Conservation (phyloP, 2,797 vertebrate genomes). For the Artibeus jamaicensis region DNA sequence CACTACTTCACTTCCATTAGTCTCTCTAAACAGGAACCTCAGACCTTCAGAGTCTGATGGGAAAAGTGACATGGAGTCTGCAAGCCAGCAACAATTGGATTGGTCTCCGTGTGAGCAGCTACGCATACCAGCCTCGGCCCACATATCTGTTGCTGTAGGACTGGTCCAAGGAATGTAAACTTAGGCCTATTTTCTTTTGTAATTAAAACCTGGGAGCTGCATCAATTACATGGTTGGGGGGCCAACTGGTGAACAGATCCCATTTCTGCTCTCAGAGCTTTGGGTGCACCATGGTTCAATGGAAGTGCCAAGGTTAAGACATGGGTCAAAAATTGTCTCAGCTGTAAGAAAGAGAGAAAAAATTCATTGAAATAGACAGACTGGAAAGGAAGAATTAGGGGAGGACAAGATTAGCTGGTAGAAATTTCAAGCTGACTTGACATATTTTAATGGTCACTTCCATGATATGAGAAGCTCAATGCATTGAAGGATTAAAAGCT, state of each 20-base stretch:
- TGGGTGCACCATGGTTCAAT: background rate
- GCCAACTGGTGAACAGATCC: background rate
- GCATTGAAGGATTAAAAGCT: background rate
- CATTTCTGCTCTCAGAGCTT: background rate
- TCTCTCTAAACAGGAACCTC: background rate
- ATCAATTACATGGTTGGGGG: background rate
- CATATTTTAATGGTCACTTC: background rate
- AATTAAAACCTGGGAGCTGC: background rate
- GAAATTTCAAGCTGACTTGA: slow-evolving; percentile 43
- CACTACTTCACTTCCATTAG: background rate
- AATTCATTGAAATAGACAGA: background rate
- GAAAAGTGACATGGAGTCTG: background rate
- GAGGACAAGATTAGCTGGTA: background rate
- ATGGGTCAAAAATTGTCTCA: background rate
- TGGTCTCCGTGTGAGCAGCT: background rate
- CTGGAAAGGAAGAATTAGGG: background rate
- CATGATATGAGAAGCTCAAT: background rate
- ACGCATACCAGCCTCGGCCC: background rate
- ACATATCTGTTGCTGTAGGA: background rate
- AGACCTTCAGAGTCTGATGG: background rate
- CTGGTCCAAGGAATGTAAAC: background rate
- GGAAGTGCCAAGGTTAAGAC: background rate
- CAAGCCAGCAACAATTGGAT: background rate
- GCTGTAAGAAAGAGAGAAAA: background rate
- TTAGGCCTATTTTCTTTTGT: background rate